Conservation (phyloP, 2,888 invertebrate species). For the Pandemis heparana region DNA sequence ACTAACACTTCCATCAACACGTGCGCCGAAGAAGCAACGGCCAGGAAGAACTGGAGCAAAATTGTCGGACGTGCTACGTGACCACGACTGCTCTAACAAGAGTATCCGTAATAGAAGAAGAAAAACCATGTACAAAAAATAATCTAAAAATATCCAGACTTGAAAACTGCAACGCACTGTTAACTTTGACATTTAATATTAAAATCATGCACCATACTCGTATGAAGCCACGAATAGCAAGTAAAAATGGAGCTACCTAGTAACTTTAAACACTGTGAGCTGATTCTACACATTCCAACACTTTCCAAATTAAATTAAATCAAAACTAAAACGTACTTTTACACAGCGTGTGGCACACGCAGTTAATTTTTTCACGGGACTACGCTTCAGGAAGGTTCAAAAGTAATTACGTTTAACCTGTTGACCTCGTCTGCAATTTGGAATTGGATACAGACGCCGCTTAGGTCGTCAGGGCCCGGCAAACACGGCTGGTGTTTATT, state of each 20-base stretch:
- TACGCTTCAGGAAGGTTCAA: constrained; percentile 25
- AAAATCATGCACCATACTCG: neutral
- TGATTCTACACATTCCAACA: neutral
- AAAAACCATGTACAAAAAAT: no score
- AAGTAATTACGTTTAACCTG: constrained; percentile 39
- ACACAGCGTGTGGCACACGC: neutral
- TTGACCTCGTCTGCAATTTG: constrained; percentile 38
- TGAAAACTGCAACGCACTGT: no score
- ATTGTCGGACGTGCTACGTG: no score
- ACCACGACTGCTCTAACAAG: no score
- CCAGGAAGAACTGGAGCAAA: no score
- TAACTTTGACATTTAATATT: no score
- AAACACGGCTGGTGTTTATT: constrained; percentile 37
- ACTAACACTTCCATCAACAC: no score
- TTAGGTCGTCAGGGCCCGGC: constrained; percentile 18
- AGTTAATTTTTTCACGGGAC: constrained; percentile 12
- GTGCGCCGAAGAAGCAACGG: no score
- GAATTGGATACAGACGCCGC: constrained; percentile 34
- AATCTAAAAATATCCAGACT: no score
- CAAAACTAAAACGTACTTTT: neutral
- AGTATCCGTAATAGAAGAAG: no score
- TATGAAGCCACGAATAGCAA: neutral
- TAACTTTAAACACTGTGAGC: neutral
- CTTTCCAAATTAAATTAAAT: neutral
- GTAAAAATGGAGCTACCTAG: neutral